Percentiles rank a stretch among this genome's conserved stretches.
phyloP scores from a whole-genome alignment of 2,888 invertebrate genomes.

The Saturnia pavonia region DNA sequence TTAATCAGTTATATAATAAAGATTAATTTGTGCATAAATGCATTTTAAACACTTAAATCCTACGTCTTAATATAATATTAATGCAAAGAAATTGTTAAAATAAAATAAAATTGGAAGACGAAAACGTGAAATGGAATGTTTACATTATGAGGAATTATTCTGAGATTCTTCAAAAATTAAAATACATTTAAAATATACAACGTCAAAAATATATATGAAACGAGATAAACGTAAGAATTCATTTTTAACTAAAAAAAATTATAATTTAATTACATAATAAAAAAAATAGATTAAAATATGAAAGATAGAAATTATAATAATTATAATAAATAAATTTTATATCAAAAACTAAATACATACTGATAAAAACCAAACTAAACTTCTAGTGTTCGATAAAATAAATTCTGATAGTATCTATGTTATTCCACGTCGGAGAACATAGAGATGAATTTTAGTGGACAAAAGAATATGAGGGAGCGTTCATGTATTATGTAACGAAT shows the following conservation, averaged over 20 bases:
- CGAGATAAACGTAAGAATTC: too few species aligned
- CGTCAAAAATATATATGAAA: too few species aligned
- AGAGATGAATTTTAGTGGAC: neutral
- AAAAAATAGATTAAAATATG: too few species aligned
- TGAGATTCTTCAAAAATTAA: neutral
- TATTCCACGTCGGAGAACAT: neutral
- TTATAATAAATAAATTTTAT: too few species aligned
- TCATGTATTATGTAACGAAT: too few species aligned
- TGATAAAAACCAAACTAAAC: neutral
- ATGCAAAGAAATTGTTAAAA: conserved; percentile 19
- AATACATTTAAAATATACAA: neutral
- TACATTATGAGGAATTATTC: neutral
- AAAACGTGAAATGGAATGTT: conserved; percentile 32
- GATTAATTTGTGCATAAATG: conserved; percentile 31
- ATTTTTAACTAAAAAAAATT: too few species aligned
- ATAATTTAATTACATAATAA: too few species aligned
- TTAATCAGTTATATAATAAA: conserved; percentile 19
- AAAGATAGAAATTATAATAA: too few species aligned
- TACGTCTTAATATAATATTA: conserved; percentile 14
- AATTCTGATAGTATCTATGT: neutral
- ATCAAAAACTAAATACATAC: neutral
- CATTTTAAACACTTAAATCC: conserved; percentile 16
- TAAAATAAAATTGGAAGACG: conserved; percentile 34
- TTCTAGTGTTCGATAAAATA: neutral
- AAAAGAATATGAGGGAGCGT: too few species aligned